Percentiles rank a stretch among this genome's conserved stretches.
Conservation (phyloP, 2,113 vertebrate species). For the Emydura subglobosa region DNA sequence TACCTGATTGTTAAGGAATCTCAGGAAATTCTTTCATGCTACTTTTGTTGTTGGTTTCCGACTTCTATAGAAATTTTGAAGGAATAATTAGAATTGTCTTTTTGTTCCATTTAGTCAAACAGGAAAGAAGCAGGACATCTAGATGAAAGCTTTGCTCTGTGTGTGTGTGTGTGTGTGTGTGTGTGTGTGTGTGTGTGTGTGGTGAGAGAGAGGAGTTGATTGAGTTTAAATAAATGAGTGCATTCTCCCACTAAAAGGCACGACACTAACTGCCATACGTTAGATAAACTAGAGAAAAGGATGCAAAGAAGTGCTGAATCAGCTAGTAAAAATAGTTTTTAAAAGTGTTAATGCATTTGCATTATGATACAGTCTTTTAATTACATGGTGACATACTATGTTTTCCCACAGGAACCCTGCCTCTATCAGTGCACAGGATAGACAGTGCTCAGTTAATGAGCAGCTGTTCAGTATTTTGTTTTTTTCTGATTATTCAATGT, state of each 20-base stretch:
- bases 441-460: too few relatives aligned
- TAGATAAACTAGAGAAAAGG: background rate
- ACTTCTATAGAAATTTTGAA: slow-evolving; percentile 25
- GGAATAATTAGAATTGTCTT: background rate
- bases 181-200: too few relatives aligned
- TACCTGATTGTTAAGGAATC: slow-evolving; percentile 20
- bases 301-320: slow-evolving; percentile 7
- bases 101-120: background rate
- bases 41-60: slow-evolving; percentile 25
- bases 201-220: background rate
- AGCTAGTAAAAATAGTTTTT: background rate
- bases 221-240: background rate
- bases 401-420: too few relatives aligned
- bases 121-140: background rate
- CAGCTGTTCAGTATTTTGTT: too few relatives aligned
- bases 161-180: background rate
- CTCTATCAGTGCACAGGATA: too few relatives aligned
- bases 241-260: background rate
- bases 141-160: background rate
- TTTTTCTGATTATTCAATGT: too few relatives aligned
- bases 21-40: slow-evolving; percentile 58
- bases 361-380: too few relatives aligned
- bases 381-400: too few relatives aligned
- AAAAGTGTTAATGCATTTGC: background rate
- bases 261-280: background rate